Evolutionary conservation across 1,140 invertebrate species (phyloP).

Genomic region (Capitella teleta): DNA sequence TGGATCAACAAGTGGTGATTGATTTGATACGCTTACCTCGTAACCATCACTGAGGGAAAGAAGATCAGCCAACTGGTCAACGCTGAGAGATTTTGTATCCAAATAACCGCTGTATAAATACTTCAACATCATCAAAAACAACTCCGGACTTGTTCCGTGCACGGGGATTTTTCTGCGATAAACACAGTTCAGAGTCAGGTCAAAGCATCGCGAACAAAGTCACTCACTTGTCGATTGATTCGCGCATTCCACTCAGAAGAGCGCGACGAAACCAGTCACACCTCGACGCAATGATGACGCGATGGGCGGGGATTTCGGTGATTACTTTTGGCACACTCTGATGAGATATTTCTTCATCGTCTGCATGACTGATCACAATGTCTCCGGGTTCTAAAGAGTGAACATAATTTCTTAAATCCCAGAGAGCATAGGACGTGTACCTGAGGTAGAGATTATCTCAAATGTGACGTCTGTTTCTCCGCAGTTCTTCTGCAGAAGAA

Average conservation of each 20-base stretch:
- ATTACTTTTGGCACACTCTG: conserved; percentile 25
- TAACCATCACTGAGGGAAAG: conserved; percentile 49
- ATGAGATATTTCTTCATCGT: conserved; percentile 20
- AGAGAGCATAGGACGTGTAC: not conserved
- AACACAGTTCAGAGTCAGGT: not conserved
- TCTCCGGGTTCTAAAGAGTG: conserved; percentile 27
- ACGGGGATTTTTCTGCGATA: conserved; percentile 52
- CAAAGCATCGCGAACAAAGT: not conserved
- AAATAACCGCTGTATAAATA: conserved; percentile 55
- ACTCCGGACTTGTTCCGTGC: conserved; percentile 52
- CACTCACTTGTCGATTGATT: conserved; percentile 54
- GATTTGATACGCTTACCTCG: conserved; percentile 27
- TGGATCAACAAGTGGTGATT: not conserved
- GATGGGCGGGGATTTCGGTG: conserved; percentile 47
- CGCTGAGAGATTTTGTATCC: conserved; percentile 40
- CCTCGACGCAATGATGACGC: conserved; percentile 54
- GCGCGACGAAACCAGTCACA: conserved; percentile 62
- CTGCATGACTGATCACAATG: conserved; percentile 36
- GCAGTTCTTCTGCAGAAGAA: conserved; percentile 44
- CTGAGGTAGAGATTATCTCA: conserved; percentile 42
- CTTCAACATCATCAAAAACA: conserved; percentile 52
- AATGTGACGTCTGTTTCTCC: conserved; percentile 55
- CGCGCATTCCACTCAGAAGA: conserved; percentile 57
- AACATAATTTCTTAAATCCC: conserved; percentile 1
- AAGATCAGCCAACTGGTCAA: conserved; percentile 54